phyloP scores from a whole-genome alignment of 1,140 invertebrate genomes.

The Hetaerina americana region DNA sequence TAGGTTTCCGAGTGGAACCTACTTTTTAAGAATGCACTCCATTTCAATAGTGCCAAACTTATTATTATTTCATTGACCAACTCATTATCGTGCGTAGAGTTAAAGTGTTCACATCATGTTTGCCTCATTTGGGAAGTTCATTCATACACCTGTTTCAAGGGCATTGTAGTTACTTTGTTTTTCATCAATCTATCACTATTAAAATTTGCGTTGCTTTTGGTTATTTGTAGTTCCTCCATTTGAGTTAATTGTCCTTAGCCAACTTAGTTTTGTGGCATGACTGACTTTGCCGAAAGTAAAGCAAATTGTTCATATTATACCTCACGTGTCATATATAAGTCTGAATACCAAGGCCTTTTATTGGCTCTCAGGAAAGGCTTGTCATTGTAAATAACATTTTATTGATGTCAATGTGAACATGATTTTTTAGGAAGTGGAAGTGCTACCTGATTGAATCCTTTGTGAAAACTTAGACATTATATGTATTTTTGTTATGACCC shows the following conservation, averaged over 20 bases:
- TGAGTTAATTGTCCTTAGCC: background rate
- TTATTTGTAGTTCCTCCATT: background rate
- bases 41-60: background rate
- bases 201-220: background rate
- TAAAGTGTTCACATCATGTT: background rate
- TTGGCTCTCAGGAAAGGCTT: background rate
- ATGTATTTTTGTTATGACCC: conserved; percentile 1
- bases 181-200: background rate
- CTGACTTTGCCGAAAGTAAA: background rate
- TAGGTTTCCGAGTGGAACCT: background rate
- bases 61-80: background rate
- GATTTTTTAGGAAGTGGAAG: background rate
- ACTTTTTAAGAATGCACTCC: background rate
- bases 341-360: background rate
- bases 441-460: background rate
- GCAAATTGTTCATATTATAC: background rate
- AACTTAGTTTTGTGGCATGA: background rate
- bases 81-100: background rate
- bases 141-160: background rate
- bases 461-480: background rate
- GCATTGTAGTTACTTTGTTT: background rate
- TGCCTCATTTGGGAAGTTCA: background rate
- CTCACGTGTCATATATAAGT: background rate
- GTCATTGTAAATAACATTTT: background rate
- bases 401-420: background rate